Conservation (phyloP, 2,797 vertebrate genomes). For the Chaunax sp. region DNA sequence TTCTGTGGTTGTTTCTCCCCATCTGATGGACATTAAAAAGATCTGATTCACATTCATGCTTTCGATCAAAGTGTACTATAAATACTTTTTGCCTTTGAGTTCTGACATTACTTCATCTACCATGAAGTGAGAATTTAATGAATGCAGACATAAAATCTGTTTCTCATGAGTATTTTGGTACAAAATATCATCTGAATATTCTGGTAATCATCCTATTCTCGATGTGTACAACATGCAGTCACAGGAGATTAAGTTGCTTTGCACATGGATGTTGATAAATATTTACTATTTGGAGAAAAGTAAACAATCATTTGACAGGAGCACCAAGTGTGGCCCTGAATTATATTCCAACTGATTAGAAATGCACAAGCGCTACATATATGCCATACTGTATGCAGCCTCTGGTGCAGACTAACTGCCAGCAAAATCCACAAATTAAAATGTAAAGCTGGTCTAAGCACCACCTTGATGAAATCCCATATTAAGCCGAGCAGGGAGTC, state of each 20-base stretch:
- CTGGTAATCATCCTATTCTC: not conserved
- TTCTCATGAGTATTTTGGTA: constrained; percentile 12
- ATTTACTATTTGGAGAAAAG: constrained; percentile 38
- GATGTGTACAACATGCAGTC: not conserved
- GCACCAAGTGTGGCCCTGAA: constrained; percentile 47
- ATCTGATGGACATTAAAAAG: not conserved
- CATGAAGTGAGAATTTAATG: constrained; percentile 6
- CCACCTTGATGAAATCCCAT: constrained; percentile 78
- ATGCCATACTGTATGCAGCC: constrained; percentile 44
- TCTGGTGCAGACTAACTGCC: constrained; percentile 45
- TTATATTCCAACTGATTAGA: constrained; percentile 46
- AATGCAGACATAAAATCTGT: constrained; percentile 14
- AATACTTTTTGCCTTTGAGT: constrained; percentile 3
- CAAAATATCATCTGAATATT: constrained; percentile 4
- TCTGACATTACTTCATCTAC: constrained; percentile 6
- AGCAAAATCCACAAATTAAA: constrained; percentile 71
- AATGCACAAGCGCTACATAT: constrained; percentile 42
- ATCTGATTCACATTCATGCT: constrained; percentile 14
- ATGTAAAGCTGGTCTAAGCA: constrained; percentile 79
- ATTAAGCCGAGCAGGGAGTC: constrained; percentile 74
- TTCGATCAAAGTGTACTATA: constrained; percentile 8
- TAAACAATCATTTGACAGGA: constrained; percentile 43
- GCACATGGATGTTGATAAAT: constrained; percentile 44
- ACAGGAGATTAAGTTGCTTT: constrained; percentile 36
- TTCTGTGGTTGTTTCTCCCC: constrained; percentile 13